Conservation (phyloP, 2,113 vertebrate species). For the Leptosomus discolor region DNA sequence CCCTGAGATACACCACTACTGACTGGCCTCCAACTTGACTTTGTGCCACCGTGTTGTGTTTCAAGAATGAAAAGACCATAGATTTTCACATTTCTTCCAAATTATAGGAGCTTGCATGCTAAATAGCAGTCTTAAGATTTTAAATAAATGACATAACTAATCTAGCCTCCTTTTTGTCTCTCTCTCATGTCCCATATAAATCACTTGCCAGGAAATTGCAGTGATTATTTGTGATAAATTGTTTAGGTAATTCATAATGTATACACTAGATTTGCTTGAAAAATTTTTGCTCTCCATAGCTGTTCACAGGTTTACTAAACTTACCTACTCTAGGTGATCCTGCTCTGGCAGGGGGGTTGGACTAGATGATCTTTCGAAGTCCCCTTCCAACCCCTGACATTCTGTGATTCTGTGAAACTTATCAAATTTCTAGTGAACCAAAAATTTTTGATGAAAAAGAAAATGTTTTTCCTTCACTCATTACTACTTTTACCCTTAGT, state of each 20-base stretch:
- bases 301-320: neutral
- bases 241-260: neutral
- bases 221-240: neutral
- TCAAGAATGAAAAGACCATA: neutral
- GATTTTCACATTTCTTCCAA: neutral
- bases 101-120: neutral
- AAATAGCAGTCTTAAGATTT: neutral
- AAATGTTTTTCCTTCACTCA: neutral
- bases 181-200: neutral
- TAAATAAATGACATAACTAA: neutral
- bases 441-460: neutral
- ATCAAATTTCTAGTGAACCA: neutral
- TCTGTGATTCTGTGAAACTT: too few relatives aligned
- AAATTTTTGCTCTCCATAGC: neutral
- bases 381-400: too few relatives aligned
- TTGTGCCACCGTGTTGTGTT: neutral
- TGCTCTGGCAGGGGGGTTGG: too few relatives aligned
- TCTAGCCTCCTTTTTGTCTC: neutral
- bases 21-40: neutral
- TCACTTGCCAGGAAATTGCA: neutral
- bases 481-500: neutral
- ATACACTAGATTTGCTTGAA: neutral
- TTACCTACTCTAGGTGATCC: too few relatives aligned
- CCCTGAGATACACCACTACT: neutral
- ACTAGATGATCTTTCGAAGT: too few relatives aligned